A percentile compares a stretch with the other conserved stretches of the same genome.
phyloP scores from a whole-genome alignment of 2,113 vertebrate species.

The Gadus chalcogrammus region DNA sequence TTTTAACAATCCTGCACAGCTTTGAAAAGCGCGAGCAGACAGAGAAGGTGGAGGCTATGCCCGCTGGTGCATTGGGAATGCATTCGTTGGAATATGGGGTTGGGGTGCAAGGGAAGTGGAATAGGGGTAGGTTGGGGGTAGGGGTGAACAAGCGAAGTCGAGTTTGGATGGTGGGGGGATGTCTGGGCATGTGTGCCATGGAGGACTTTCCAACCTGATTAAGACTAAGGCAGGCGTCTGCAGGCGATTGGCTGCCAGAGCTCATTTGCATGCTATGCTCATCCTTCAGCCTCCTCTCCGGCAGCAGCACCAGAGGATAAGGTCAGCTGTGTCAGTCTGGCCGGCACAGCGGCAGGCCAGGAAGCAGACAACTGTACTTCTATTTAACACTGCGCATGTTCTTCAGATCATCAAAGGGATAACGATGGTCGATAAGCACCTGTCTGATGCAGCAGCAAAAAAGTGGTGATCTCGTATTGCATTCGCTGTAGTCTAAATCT shows the following conservation, averaged over 20 bases:
- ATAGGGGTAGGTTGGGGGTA: too few species aligned
- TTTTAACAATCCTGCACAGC: too few species aligned
- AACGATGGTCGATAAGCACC: slow-evolving; percentile 25
- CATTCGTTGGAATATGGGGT: too few species aligned
- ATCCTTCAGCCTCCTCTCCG: slow-evolving; percentile 40
- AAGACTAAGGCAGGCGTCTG: background rate
- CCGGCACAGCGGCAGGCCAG: slow-evolving; percentile 28
- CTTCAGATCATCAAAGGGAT: slow-evolving; percentile 18
- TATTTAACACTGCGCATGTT: slow-evolving; percentile 15
- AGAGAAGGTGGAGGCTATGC: slow-evolving; percentile 20
- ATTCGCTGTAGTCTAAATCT: too few species aligned
- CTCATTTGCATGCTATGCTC: slow-evolving; percentile 59
- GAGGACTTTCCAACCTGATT: background rate
- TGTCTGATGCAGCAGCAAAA: background rate
- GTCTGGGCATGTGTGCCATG: too few species aligned
- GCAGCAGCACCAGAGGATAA: slow-evolving; percentile 54
- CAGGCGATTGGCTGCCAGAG: slow-evolving; percentile 43
- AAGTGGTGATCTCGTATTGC: background rate
- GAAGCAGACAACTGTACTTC: slow-evolving; percentile 38
- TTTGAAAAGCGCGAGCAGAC: slow-evolving; percentile 1
- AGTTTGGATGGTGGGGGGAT: too few species aligned
- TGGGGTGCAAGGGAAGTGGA: too few species aligned
- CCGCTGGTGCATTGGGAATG: background rate
- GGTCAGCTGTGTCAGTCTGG: slow-evolving; percentile 59
- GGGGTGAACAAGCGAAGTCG: too few species aligned